phyloP scores from a whole-genome alignment of 2,113 vertebrate species.

The Synodontis membranacea region DNA sequence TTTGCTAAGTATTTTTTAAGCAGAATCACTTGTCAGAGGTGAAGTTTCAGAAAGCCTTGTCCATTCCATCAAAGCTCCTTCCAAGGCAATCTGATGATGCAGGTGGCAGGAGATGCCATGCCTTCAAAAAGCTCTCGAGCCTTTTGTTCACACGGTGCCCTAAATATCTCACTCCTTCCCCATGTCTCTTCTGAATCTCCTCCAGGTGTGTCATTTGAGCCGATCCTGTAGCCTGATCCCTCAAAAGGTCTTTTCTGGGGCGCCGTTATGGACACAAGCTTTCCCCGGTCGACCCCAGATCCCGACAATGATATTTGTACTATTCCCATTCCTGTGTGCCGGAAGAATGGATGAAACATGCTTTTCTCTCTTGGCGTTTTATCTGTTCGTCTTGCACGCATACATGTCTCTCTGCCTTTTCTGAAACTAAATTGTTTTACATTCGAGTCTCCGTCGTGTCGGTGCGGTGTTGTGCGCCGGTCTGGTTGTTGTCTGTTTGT shows the following conservation, averaged over 20 bases:
- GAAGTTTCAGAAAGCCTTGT: neutral
- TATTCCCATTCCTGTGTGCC: neutral
- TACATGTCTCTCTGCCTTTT: neutral
- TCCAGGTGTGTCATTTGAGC: slow-evolving; percentile 20
- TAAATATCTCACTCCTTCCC: neutral
- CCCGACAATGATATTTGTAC: neutral
- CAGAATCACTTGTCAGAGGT: neutral
- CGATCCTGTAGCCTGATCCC: slow-evolving; percentile 20
- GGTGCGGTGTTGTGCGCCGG: neutral
- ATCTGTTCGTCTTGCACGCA: neutral
- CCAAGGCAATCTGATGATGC: slow-evolving; percentile 9
- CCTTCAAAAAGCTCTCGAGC: neutral
- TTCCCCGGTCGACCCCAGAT: neutral
- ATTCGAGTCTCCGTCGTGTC: neutral
- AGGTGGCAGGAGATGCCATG: slow-evolving; percentile 17
- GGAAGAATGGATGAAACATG: neutral
- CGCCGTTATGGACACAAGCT: neutral
- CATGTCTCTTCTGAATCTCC: neutral
- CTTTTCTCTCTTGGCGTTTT: neutral
- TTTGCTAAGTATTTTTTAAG: neutral
- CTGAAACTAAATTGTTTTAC: neutral
- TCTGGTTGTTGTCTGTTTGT: neutral
- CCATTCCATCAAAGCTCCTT: neutral
- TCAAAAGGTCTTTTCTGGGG: slow-evolving; percentile 19
- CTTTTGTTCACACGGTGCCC: neutral